Base-by-base conservation (phyloP, 2,113 vertebrate genomes). In the Illadopsis cleaveri region DNA sequence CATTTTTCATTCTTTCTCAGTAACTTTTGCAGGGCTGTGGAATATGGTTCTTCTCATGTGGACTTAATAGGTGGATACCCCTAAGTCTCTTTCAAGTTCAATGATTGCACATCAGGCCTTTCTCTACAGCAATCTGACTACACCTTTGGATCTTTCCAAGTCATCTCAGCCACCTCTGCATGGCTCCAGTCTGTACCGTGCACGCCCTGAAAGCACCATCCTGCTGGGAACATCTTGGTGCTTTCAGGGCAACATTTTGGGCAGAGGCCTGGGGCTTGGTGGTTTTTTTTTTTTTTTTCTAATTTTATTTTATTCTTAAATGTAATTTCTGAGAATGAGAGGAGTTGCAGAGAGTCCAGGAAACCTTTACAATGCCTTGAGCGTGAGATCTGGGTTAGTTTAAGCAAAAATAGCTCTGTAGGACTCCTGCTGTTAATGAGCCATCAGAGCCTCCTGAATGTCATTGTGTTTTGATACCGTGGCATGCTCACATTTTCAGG, bases 151-250 rank as follows among this genome's bases (percentile, higher is more conserved):
- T 87, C 51, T 77, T 72, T 65, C 50, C 75, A 61, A 40, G 15
- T 51, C 24, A 25, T 45, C 37, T 30, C 2, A 5, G 53, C 24
- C 33, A 11, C 54, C 37, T 69, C 50, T 33, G 53, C 37, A 3
- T 4, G 82, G 31, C 57, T 92, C 28, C 54, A 11, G 54, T 19
- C 54, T 0, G 0, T 30, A 4, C 51, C 2, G 1, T 1, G 5
- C 15, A 61, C 7, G 21, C 5, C 8, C 27, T 38, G 60, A 38
- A 42, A 42, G 62, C 5, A 6, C 61, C 1, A 0, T 61, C 86
- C 64, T 76, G n/a, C 60, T 48, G 77, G 57, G 27, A 84, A 21
- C 38, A 31, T 48, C 44, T 53, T 22, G 21, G 11, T 3, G 2
- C 33, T 89, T 60, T 62, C 61, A 62, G 19, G 61, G 38, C 27